Evolutionary conservation across 2,797 vertebrate genomes (phyloP).

Genomic region (Hoplostethus atlanticus): DNA sequence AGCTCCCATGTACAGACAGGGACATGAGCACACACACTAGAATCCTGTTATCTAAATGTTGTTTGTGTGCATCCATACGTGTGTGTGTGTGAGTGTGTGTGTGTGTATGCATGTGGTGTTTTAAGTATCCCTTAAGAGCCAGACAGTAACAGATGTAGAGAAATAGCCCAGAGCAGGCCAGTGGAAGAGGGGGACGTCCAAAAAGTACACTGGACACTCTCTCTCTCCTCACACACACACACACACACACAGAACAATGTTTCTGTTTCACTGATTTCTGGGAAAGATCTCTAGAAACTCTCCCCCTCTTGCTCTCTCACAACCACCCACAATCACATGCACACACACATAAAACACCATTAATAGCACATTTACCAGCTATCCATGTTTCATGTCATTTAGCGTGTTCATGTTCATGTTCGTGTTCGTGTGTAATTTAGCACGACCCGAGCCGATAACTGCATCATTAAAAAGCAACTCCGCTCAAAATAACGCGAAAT

Average conservation of each 20-base stretch:
- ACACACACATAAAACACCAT: not conserved
- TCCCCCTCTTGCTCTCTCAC: not conserved
- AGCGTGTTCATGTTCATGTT: not conserved
- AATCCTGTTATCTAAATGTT: conserved; percentile 13
- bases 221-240: not conserved
- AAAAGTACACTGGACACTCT: conserved; percentile 3
- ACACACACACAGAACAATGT: not conserved
- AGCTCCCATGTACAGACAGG: conserved; percentile 16
- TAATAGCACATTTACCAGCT: not conserved
- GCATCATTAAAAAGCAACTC: conserved; percentile 1
- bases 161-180: conserved; percentile 28
- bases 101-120: conserved; percentile 16
- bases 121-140: conserved; percentile 34
- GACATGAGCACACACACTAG: conserved; percentile 4
- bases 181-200: conserved; percentile 6
- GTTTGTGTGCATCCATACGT: not conserved
- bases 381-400: conserved; percentile 4
- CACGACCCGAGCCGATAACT: not conserved
- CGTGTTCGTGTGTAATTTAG: not conserved
- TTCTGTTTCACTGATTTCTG: not conserved
- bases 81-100: conserved; percentile 2
- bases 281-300: not conserved
- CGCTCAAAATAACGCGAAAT: not conserved
- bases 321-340: not conserved
- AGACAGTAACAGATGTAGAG: conserved; percentile 40